These are phyloP conservation scores for Gyps fulvus DNA, from an alignment of 2,113 vertebrate species.

Conservation along the genomic window DNA sequence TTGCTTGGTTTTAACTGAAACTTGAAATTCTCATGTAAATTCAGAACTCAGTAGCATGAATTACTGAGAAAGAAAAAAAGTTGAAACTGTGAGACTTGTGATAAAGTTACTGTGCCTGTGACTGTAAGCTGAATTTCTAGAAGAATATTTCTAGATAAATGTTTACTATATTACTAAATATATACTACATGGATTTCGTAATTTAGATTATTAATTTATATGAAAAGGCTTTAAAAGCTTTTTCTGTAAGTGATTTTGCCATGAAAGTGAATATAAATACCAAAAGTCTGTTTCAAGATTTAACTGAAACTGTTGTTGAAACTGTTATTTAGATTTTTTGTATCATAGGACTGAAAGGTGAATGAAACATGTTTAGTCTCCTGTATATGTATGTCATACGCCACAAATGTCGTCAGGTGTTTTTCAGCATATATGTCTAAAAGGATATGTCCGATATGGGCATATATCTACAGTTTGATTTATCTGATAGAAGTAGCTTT, in stretches of 20 bases:
- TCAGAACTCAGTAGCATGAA: not conserved
- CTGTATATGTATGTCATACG: not conserved
- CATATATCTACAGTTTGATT: not conserved
- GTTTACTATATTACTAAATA: not conserved
- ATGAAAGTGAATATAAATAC: not conserved
- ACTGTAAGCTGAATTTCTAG: not conserved
- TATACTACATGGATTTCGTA: not conserved
- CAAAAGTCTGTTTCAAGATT: not conserved
- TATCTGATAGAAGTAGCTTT: not conserved
- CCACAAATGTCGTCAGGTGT: not conserved
- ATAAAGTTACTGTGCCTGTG: not conserved
- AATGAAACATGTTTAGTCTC: not conserved
- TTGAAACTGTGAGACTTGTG: not conserved
- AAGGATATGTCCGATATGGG: not conserved
- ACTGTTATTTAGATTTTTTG: not conserved
- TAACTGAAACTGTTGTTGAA: not conserved
- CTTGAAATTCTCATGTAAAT: not conserved
- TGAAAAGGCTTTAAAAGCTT: not conserved
- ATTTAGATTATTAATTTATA: not conserved
- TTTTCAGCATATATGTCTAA: not conserved
- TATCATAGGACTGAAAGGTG: not conserved
- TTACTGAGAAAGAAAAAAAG: not conserved
- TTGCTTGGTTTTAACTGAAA: not conserved
- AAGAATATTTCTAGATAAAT: not conserved
- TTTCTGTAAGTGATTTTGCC: not conserved